Evolutionary conservation across 2,888 invertebrate species (phyloP), one percentile per base, ranked within the genome.

Genomic region (Caenorhabditis auriculariae): DNA sequence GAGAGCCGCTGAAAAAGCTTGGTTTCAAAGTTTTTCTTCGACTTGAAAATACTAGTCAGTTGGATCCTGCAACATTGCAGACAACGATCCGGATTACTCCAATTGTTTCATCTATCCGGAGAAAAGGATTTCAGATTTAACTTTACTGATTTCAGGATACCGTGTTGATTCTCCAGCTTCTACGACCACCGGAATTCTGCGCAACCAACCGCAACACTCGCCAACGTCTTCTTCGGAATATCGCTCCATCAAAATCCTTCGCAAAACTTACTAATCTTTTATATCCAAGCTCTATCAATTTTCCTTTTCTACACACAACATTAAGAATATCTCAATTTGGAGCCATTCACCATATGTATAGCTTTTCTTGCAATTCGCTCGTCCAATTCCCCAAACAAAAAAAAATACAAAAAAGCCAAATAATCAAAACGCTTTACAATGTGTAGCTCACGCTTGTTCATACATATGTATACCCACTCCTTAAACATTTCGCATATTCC

Each of bases 111-210:
- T n/a, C n/a, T n/a, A n/a, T n/a, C n/a, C n/a, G n/a, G n/a, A n/a
- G n/a, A n/a, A n/a, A n/a, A n/a, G n/a, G n/a, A 19, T n/a, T 42
- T 3, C 4, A 21, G 23, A 41, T 39, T 21, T 27, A 2, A 4
- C 47, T 50, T 27, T 1, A 17, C 15, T 15, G 21, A n/a, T 15
- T 54, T 39, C 59, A 66, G 69, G 66, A 43, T 73, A 73, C 51
- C 73, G 73, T 29, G 73, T 73, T 15, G 73, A 73, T 7, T 73
- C 73, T 4, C 73, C 73, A 29, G 61, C 65, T n/a, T 70, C 69
- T 35, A 66, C 67, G 2, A 62, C 65, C 21, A 68, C 64, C 39
- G 66, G 68, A 47, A 69, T 68, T 32, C 66, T 69, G 32, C 62
- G 65, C 27, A 68, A 69, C 28, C 62, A 61, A 21, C 54, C 48